A percentile compares a stretch with the other conserved stretches of the same genome.
Conservation (phyloP, 2,888 invertebrate genomes). For the Dryobotodes eremita region DNA sequence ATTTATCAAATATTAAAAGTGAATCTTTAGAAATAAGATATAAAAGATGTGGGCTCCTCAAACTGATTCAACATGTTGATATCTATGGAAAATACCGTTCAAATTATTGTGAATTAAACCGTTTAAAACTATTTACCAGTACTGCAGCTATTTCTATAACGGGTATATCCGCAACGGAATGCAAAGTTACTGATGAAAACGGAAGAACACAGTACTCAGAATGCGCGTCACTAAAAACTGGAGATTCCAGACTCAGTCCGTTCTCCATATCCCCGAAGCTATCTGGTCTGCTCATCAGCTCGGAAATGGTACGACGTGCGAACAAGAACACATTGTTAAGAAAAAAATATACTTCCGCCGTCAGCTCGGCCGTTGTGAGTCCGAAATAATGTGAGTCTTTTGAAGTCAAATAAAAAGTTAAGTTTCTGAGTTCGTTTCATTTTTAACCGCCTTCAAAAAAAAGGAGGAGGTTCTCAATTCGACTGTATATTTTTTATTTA, state of each 20-base stretch:
- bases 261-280: neutral
- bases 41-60: neutral
- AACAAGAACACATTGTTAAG: neutral
- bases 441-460: too few relatives aligned
- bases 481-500: too few relatives aligned
- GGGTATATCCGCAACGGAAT: neutral
- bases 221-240: neutral
- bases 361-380: neutral
- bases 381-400: neutral
- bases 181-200: constrained; percentile 11
- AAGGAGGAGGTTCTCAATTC: too few relatives aligned
- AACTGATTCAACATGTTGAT: constrained; percentile 20
- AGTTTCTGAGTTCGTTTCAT: neutral
- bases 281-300: neutral
- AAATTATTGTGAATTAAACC: constrained; percentile 13
- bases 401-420: neutral
- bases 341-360: too few relatives aligned
- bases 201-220: neutral
- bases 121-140: neutral
- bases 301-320: neutral
- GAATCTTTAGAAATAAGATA: neutral
- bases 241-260: neutral
- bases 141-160: neutral
- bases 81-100: constrained; percentile 1
- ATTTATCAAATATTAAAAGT: neutral